These are phyloP conservation scores for Platynereis dumerilii DNA, from an alignment of 2,888 invertebrate species.

Conservation along the genomic window DNA sequence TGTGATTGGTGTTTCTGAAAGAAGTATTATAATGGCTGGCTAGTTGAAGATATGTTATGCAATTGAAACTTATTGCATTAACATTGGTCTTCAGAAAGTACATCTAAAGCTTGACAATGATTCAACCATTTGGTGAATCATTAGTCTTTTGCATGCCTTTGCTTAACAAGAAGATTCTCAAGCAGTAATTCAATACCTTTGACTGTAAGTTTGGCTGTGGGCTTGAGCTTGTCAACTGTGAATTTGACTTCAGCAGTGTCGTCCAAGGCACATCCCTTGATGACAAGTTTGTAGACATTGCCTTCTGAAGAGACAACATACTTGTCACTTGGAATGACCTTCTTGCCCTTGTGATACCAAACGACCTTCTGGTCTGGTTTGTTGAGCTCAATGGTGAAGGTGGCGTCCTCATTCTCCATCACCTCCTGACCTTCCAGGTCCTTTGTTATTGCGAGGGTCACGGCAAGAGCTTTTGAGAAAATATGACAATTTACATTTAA, in stretches of 20 bases:
- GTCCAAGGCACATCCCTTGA: constrained; percentile 46
- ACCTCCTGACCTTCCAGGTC: constrained; percentile 45
- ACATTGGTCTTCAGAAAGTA: too few species aligned
- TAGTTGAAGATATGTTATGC: too few species aligned
- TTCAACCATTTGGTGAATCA: too few species aligned
- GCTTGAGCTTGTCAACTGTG: background rate
- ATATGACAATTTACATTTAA: too few species aligned
- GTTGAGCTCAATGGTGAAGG: constrained; percentile 83
- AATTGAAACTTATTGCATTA: too few species aligned
- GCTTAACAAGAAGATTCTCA: too few species aligned
- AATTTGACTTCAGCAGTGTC: constrained; percentile 35
- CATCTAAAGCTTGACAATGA: too few species aligned
- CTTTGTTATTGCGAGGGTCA: too few species aligned
- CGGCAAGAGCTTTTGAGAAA: too few species aligned
- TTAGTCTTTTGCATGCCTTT: too few species aligned
- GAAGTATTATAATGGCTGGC: too few species aligned
- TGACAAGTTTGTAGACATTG: constrained; percentile 45
- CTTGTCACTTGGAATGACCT: constrained; percentile 79
- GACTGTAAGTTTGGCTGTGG: constrained; percentile 14
- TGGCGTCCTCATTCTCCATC: constrained; percentile 68
- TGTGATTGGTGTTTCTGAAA: constrained; percentile 13
- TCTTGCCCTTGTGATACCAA: constrained; percentile 68
- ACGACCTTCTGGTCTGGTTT: constrained; percentile 66
- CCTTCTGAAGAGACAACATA: constrained; percentile 79
- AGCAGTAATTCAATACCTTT: too few species aligned